Evolutionary conservation across 2,888 invertebrate species (phyloP).

Genomic region (Amphipyra tragopoginis): DNA sequence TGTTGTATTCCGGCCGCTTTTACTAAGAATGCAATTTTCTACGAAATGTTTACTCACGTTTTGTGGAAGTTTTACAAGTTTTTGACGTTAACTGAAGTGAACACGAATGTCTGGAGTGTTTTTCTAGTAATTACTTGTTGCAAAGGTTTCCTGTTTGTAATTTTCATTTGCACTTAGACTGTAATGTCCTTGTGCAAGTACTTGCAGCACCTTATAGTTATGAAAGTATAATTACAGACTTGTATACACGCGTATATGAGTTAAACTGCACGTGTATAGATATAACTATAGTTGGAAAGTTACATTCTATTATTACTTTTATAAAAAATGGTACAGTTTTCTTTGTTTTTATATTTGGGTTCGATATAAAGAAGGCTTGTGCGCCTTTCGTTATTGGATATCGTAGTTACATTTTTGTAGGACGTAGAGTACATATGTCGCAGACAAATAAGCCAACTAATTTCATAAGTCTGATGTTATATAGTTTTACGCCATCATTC

Average conservation of each 20-base stretch:
- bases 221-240: conserved; percentile 13
- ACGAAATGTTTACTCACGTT: conserved; percentile 6
- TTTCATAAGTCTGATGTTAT: neutral
- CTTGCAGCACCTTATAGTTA: conserved; percentile 9
- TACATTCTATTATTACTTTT: neutral
- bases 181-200: conserved; percentile 19
- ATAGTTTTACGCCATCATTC: too few species aligned
- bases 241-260: neutral
- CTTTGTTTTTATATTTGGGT: conserved; percentile 11
- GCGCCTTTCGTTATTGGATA: conserved; percentile 29
- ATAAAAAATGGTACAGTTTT: neutral
- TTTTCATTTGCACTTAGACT: conserved; percentile 33
- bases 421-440: neutral
- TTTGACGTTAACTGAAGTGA: conserved; percentile 16
- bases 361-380: conserved; percentile 17
- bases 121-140: conserved; percentile 25
- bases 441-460: neutral
- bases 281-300: neutral
- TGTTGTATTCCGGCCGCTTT: conserved; percentile 11
- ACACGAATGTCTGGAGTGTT: conserved; percentile 22
- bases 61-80: conserved; percentile 22
- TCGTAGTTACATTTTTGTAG: conserved; percentile 11
- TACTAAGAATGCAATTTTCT: conserved; percentile 33
- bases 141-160: conserved; percentile 26
- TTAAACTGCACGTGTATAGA: neutral